Evolutionary conservation across 1,140 invertebrate species (phyloP), one percentile per base, ranked within the genome.

Genomic region (Polypedilum vanderplanki): DNA sequence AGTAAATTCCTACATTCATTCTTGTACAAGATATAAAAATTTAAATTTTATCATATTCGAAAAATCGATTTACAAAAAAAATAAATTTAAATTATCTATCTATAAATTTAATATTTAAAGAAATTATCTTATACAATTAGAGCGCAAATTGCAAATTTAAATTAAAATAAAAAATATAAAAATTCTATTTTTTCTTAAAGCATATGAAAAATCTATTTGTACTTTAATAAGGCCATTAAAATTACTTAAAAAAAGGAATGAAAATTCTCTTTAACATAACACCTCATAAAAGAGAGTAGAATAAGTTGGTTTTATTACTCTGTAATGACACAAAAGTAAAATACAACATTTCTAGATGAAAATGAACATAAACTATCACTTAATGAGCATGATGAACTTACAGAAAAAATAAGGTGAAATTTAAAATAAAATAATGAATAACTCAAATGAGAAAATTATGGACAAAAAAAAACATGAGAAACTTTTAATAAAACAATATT

Each of bases 111-210:
- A 46, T n/a, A 57, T 57, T 57, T 57, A n/a, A 57, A 57, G 15
- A 15, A 57, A 57, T 46, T 57, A 57, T 57, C 46, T 57, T 57
- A 57, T n/a, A 57, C 46, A 57, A 57, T 57, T 57, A 57, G 46
- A 57, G 46, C 46, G 46, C 46, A 57, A 57, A n/a, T 57, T 57
- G 46, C 46, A 57, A 46, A 57, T n/a, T 33, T 3, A 33, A 33
- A 33, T 33, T 33, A 33, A 33, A n/a, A n/a, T n/a, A n/a, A 57
- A 57, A 57, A 0, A 57, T n/a, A 57, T n/a, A 57, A 12, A 15
- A 57, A 57, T 57, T n/a, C 46, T 57, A 57, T 57, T 57, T 57
- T 57, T 57, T 57, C 46, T 57, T 57, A 57, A 57, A 57, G 46
- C 46, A n/a, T 57, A 57, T n/a, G 15, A 15, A 57, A 57, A 12